Percentiles rank a stretch among this genome's conserved stretches.
Evolutionary conservation across 2,113 vertebrate species (phyloP).

Genomic region (Gopherus evgoodei): DNA sequence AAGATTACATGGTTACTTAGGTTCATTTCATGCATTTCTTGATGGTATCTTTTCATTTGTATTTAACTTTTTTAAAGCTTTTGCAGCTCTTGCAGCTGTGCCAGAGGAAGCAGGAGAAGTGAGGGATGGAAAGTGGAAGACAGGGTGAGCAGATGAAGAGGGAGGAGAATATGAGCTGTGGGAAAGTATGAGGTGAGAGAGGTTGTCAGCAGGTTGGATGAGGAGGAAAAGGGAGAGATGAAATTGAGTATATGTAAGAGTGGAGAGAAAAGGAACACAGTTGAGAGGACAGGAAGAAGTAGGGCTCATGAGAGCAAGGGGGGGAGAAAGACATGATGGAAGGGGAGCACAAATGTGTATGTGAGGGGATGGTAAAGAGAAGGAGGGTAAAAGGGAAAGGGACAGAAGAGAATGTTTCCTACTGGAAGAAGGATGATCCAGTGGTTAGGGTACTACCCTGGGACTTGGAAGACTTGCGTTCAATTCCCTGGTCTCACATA

Average conservation of each 20-base stretch:
- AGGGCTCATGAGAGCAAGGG: background rate
- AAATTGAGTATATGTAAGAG: background rate
- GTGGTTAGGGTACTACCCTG: background rate
- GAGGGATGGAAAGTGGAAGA: background rate
- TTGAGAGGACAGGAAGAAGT: rapidly evolving
- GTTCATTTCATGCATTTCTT: slow-evolving; percentile 22
- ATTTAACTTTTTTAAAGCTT: background rate
- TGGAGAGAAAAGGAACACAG: background rate
- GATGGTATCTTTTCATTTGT: slow-evolving; percentile 10
- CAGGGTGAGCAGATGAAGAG: background rate
- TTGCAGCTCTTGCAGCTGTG: background rate
- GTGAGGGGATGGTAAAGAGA: background rate
- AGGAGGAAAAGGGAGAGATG: background rate
- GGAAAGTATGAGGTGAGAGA: background rate
- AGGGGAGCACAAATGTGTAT: background rate
- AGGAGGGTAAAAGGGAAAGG: background rate
- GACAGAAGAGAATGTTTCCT: background rate
- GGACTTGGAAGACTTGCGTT: background rate
- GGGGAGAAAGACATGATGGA: background rate
- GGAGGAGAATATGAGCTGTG: background rate
- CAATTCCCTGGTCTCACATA: background rate
- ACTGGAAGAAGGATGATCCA: background rate
- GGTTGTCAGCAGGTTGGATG: background rate
- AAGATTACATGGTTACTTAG: slow-evolving; percentile 12
- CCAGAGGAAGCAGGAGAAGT: background rate